Evolutionary conservation across 2,888 invertebrate genomes (phyloP), one percentile per base, ranked within the genome.

Genomic region (Eudemis profundana): DNA sequence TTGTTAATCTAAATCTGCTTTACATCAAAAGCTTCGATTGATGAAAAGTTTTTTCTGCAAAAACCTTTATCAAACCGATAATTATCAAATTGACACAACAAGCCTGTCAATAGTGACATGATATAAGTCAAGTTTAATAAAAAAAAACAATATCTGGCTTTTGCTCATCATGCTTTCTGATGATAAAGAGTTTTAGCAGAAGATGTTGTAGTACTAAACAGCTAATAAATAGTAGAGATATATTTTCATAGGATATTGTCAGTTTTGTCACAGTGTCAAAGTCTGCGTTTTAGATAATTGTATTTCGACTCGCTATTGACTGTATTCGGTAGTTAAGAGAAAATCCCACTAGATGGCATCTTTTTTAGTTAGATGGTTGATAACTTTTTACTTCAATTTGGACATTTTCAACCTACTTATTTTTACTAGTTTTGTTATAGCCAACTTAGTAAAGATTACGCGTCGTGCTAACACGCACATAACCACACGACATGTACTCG

Each of bases 211-310:
- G 8, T 12, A 12, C 8, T n/a, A 44, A 17, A 44, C 12, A 2
- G 17, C 4, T 29, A 12, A 12, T 12, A 27, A 33, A 1, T 1
- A 15, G 29, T 46, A 59, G 5, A 61, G 15, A 44, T 49, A 49
- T 53, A 53, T 53, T 53, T 36, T 49, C 10, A 14, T 49, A 60
- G 17, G 50, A 38, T 53, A 21, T 46, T 23, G 19, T 54, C 46
- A 38, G 27, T 38, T 38, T 40, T 12, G 14, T 56, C 47, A 56
- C 29, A 23, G 21, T 51, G 47, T 38, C 38, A 54, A 47, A 23
- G 10, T 46, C 38, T 27, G 47, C 46, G 17, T 54, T 54, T 62
- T 49, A 54, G 38, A 62, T 54, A 17, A 46, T 46, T 40, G 27
- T 54, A 40, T 38, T 62, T 54, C n/a, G 4, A 54, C n/a, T 47